Conservation (phyloP, 2,888 invertebrate species). For the Clepsis dumicolana region DNA sequence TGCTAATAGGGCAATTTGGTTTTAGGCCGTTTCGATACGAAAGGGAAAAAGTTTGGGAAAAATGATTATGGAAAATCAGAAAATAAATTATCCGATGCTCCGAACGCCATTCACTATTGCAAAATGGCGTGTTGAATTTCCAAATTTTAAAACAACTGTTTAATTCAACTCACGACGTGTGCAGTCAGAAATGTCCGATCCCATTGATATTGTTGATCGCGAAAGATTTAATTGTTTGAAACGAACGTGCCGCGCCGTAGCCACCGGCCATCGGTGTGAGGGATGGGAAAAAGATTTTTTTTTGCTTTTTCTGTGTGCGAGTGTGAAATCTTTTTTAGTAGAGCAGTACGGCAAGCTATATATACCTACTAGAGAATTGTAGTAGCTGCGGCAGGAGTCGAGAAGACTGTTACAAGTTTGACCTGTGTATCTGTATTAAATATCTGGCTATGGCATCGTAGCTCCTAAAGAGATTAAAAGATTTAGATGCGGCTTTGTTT, state of each 20-base stretch:
- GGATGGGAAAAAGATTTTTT: slow-evolving; percentile 2
- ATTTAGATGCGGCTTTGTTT: too few species aligned
- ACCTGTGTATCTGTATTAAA: too few species aligned
- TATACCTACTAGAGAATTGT: too few species aligned
- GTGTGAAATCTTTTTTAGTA: not conserved
- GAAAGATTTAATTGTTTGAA: slow-evolving; percentile 66
- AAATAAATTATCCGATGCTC: too few species aligned
- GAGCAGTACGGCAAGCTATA: not conserved
- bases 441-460: too few species aligned
- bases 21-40: too few species aligned
- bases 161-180: not conserved
- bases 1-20: too few species aligned
- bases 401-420: too few species aligned
- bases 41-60: too few species aligned
- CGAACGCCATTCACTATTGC: not conserved
- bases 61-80: too few species aligned
- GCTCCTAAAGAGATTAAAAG: too few species aligned
- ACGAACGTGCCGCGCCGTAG: slow-evolving; percentile 59
- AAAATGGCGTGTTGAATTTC: not conserved
- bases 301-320: not conserved
- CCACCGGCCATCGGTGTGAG: slow-evolving; percentile 44
- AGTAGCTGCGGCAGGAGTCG: too few species aligned
- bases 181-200: not conserved
- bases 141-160: not conserved
- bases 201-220: slow-evolving; percentile 34